Percentiles rank a stretch among this genome's conserved stretches.
Conservation (phyloP, 2,797 vertebrate species). For the Natrix natrix region DNA sequence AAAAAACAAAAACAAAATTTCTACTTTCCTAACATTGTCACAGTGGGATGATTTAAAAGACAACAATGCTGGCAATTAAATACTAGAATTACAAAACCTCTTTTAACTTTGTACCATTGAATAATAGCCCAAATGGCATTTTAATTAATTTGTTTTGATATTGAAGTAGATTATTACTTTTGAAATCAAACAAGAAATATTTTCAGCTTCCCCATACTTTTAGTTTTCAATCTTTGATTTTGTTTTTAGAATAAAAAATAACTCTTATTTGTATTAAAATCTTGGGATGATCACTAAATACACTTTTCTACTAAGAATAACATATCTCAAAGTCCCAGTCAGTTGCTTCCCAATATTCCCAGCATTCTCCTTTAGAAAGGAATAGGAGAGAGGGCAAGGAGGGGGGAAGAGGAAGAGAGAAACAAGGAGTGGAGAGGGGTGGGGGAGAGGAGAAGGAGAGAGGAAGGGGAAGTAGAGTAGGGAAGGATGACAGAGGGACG, state of each 20-base stretch:
- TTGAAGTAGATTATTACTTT: background rate
- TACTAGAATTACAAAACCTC: background rate
- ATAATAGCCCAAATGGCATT: conserved; percentile 4
- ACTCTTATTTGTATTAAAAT: background rate
- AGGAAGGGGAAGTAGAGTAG: no score
- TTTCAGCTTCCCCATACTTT: background rate
- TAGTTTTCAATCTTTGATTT: background rate
- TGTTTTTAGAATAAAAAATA: background rate
- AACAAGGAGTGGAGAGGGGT: no score
- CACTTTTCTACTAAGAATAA: background rate
- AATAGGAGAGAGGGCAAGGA: no score
- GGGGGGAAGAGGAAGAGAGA: no score
- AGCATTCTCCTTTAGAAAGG: background rate
- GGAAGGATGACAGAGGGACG: no score
- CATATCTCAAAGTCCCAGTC: background rate
- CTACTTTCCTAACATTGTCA: background rate
- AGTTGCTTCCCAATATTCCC: background rate
- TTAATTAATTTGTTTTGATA: conserved; percentile 8
- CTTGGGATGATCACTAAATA: background rate
- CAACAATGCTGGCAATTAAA: conserved; percentile 15
- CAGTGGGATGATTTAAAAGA: conserved; percentile 8
- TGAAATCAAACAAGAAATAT: conserved; percentile 7
- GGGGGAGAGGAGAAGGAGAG: no score
- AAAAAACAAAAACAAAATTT: background rate
- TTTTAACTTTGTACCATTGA: background rate